phyloP scores from a whole-genome alignment of 2,113 vertebrate genomes.

The Zapus hudsonius region DNA sequence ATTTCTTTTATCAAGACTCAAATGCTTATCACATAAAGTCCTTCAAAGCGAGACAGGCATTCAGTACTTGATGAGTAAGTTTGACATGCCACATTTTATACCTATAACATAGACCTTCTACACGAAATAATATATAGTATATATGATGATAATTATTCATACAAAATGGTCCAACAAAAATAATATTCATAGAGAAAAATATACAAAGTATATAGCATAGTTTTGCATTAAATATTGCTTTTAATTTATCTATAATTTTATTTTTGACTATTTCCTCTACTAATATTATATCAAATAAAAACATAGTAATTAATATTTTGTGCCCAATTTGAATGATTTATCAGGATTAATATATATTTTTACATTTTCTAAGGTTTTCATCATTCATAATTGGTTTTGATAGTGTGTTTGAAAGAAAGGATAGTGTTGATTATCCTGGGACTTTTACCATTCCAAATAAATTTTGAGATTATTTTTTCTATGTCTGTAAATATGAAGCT shows the following conservation, averaged over 20 bases:
- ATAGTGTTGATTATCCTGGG: too few relatives aligned
- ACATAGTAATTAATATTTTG: not conserved
- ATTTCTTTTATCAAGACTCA: slow-evolving; percentile 53
- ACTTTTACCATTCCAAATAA: too few relatives aligned
- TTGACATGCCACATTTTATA: not conserved
- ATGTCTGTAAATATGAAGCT: too few relatives aligned
- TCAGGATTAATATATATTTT: not conserved
- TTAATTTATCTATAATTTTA: slow-evolving; percentile 3
- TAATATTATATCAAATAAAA: not conserved
- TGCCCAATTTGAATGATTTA: not conserved
- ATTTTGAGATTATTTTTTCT: too few relatives aligned
- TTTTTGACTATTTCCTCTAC: not conserved
- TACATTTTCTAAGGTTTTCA: not conserved
- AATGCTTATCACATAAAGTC: slow-evolving; percentile 8
- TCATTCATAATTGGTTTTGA: too few relatives aligned
- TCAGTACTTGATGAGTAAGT: not conserved
- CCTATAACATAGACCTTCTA: not conserved
- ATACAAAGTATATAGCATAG: not conserved
- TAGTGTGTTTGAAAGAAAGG: too few relatives aligned
- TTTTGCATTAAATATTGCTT: not conserved
- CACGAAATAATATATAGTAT: not conserved
- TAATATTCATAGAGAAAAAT: not conserved
- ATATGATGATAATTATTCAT: not conserved
- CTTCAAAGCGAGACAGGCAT: slow-evolving; percentile 10
- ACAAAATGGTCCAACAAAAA: not conserved